Conservation (phyloP, 2,797 vertebrate genomes). For the Coilia nasus region DNA sequence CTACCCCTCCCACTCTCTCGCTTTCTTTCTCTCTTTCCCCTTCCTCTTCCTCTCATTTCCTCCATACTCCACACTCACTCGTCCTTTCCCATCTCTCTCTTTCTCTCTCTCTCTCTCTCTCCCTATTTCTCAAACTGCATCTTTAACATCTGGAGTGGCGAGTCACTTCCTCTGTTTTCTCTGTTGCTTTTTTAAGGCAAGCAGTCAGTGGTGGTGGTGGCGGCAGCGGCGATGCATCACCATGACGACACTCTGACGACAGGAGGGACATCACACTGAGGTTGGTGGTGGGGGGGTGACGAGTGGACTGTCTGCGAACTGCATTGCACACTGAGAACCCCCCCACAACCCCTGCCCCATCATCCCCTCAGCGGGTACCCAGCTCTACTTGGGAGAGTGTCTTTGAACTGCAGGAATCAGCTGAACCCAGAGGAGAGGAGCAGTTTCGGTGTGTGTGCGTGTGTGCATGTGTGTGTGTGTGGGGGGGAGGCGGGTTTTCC, state of each 20-base stretch:
- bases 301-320: neutral
- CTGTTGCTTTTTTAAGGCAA: slow-evolving; percentile 15
- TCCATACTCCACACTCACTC: slow-evolving; percentile 24
- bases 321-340: neutral
- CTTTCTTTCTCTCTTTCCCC: neutral
- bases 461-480: neutral
- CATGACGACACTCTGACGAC: slow-evolving; percentile 56
- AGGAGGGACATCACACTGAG: neutral
- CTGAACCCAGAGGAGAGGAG: slow-evolving; percentile 57
- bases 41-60: neutral
- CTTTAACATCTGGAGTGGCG: slow-evolving; percentile 70
- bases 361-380: neutral
- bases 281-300: neutral
- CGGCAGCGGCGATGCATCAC: slow-evolving; percentile 33
- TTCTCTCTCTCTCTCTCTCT: slow-evolving; percentile 25
- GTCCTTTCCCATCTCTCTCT: neutral
- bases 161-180: slow-evolving; percentile 73
- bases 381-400: neutral
- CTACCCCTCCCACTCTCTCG: slow-evolving; percentile 23
- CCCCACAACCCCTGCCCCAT: neutral
- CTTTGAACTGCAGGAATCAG: slow-evolving; percentile 69
- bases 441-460: neutral
- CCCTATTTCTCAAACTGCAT: slow-evolving; percentile 20
- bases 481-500: slow-evolving; percentile 56
- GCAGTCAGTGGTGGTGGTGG: neutral